phyloP scores from a whole-genome alignment of 2,888 invertebrate genomes.

The Schizaphis graminum region DNA sequence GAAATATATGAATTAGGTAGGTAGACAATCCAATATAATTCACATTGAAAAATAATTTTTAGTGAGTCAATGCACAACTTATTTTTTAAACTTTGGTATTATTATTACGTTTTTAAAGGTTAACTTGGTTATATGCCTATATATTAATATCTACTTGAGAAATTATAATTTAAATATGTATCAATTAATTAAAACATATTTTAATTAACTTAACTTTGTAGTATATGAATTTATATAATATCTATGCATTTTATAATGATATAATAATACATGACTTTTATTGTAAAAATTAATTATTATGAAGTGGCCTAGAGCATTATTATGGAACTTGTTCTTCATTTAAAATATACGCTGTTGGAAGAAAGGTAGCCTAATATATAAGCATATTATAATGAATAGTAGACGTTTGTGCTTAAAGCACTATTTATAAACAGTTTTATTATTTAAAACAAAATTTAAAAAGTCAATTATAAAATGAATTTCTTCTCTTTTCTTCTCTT shows the following conservation, averaged over 20 bases:
- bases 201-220: neutral
- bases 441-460: neutral
- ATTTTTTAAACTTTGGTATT: neutral
- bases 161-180: neutral
- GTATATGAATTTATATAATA: neutral
- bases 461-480: neutral
- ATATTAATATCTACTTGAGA: neutral
- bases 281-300: neutral
- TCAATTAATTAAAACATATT: neutral
- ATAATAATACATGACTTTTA: neutral
- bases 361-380: neutral
- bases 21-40: neutral
- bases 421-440: neutral
- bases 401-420: neutral
- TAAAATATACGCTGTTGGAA: neutral
- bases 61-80: neutral
- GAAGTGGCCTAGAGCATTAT: neutral
- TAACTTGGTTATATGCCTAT: neutral
- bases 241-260: neutral
- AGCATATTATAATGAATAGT: neutral
- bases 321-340: neutral
- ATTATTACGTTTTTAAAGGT: neutral
- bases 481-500: neutral
- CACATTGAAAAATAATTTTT: neutral
- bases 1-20: neutral